phyloP scores from a whole-genome alignment of 2,113 vertebrate species.

The Lates calcarifer region DNA sequence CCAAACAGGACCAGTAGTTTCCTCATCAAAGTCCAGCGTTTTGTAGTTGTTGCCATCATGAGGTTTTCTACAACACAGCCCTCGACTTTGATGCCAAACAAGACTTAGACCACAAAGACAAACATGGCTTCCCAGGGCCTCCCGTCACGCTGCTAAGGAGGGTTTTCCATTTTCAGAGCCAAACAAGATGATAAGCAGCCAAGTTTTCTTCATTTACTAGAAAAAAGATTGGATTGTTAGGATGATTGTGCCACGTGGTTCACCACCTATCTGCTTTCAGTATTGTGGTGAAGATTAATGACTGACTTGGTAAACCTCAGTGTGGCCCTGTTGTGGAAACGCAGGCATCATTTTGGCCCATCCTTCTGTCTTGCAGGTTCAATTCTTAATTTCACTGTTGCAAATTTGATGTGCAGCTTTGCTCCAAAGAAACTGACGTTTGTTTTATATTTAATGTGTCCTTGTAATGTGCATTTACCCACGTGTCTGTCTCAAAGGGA shows the following conservation, averaged over 20 bases:
- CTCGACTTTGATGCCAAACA: background rate
- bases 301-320: background rate
- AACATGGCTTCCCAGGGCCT: background rate
- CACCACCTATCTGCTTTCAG: background rate
- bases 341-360: background rate
- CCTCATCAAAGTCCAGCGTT: background rate
- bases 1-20: background rate
- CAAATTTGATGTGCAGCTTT: slow-evolving; percentile 33
- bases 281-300: background rate
- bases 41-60: background rate
- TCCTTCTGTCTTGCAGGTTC: background rate
- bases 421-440: background rate
- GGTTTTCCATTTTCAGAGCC: background rate
- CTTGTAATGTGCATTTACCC: background rate
- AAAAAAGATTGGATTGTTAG: background rate
- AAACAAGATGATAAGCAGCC: background rate
- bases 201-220: background rate
- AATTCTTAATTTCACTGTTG: background rate
- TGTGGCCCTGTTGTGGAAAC: slow-evolving; percentile 1
- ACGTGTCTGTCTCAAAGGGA: slow-evolving; percentile 37
- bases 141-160: background rate
- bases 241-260: no score
- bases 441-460: background rate
- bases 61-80: background rate
- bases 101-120: background rate